Percentiles rank a stretch among this genome's conserved stretches.
Evolutionary conservation across 2,888 invertebrate genomes (phyloP).

Genomic region (Leptopilina myrica): DNA sequence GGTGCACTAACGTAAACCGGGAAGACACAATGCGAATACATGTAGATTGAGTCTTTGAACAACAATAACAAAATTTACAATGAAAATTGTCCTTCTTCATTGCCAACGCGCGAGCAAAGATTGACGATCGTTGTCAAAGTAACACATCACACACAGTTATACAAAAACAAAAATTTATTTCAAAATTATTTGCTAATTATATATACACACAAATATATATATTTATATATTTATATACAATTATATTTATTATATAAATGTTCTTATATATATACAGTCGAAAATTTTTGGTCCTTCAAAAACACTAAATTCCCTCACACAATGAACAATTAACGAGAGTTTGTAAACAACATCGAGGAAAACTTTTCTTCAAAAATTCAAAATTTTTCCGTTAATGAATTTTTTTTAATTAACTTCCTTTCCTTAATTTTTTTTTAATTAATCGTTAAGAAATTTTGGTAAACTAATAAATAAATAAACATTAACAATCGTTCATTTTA

Average conservation of each 20-base stretch:
- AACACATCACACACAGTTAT: neutral
- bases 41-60: slow-evolving; percentile 7
- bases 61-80: slow-evolving; percentile 26
- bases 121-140: neutral
- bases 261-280: neutral
- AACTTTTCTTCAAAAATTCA: slow-evolving; percentile 4
- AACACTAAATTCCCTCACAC: neutral
- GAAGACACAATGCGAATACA: slow-evolving; percentile 31
- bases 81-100: slow-evolving; percentile 17
- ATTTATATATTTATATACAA: no score
- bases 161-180: neutral
- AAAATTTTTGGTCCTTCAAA: neutral
- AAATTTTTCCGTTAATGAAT: neutral
- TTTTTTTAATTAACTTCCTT: no score
- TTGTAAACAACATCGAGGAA: neutral
- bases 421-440: no score
- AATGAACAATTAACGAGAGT: neutral
- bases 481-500: no score
- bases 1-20: slow-evolving; percentile 1
- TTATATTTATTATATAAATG: no score
- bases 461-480: no score
- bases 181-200: no score
- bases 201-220: no score
- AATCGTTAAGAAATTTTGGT: no score
- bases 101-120: neutral